Evolutionary conservation across 2,113 vertebrate genomes (phyloP).

Genomic region (Paramormyrops kingsleyae): DNA sequence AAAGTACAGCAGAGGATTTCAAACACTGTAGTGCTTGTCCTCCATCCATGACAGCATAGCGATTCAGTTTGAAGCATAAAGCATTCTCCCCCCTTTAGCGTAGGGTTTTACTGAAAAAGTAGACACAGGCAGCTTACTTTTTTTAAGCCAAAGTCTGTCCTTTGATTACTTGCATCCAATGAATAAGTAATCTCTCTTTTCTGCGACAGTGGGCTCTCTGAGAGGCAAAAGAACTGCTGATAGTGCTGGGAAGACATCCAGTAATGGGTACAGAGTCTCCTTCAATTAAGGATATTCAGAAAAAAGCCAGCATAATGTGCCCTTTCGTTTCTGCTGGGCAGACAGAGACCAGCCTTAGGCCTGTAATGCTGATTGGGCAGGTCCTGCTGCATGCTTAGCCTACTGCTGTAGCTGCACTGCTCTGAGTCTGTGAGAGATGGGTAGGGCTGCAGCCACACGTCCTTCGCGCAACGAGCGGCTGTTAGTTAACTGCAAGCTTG

Average conservation of each 20-base stretch:
- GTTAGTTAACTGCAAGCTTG: neutral
- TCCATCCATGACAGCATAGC: neutral
- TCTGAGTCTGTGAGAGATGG: neutral
- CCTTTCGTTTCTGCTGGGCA: neutral
- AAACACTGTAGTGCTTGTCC: neutral
- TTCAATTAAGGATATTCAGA: constrained; percentile 9
- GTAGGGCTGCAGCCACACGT: neutral
- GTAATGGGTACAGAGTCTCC: constrained; percentile 29
- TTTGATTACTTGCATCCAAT: constrained; percentile 40
- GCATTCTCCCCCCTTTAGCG: neutral
- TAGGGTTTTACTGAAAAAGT: neutral
- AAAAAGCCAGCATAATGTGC: neutral
- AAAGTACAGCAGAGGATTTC: neutral
- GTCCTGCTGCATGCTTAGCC: neutral
- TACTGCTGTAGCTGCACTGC: neutral
- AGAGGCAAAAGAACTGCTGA: constrained; percentile 38
- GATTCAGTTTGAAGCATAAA: neutral
- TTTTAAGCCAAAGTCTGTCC: constrained; percentile 34
- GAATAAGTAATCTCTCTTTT: constrained; percentile 45
- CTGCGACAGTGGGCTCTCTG: constrained; percentile 32
- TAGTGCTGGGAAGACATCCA: constrained; percentile 47
- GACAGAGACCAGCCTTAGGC: neutral
- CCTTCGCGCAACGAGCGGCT: neutral
- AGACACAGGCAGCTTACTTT: neutral
- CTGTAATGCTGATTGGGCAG: neutral